Percentiles rank a stretch among this genome's conserved stretches.
Evolutionary conservation across 2,888 invertebrate species (phyloP).

Genomic region (Dastarcus helophoroides): DNA sequence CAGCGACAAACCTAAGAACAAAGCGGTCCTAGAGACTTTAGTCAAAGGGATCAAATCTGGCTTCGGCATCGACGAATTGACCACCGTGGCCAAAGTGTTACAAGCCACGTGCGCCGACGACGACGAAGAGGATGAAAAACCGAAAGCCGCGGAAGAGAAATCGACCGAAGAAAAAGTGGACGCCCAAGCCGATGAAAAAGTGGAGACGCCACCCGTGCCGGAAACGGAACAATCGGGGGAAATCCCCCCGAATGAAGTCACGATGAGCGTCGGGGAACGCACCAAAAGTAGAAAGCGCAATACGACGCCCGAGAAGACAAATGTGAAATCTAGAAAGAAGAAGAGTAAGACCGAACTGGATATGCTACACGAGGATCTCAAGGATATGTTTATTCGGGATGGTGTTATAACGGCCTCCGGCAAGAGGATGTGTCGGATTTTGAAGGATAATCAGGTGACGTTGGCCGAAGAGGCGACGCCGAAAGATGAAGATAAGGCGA

Average conservation of each 20-base stretch:
- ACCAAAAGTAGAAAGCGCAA: slow-evolving; percentile 20
- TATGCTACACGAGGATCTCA: slow-evolving; percentile 55
- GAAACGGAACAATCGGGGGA: slow-evolving; percentile 18
- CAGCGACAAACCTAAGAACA: too few relatives aligned
- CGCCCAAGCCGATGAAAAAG: slow-evolving; percentile 4
- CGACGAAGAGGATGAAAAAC: slow-evolving; percentile 9
- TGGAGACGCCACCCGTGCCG: slow-evolving; percentile 4
- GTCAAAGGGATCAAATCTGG: too few relatives aligned
- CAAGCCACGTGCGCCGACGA: too few relatives aligned
- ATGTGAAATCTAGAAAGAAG: slow-evolving; percentile 7
- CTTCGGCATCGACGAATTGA: too few relatives aligned
- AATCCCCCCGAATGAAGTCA: slow-evolving; percentile 35
- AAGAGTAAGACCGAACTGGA: slow-evolving; percentile 42
- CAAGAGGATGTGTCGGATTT: slow-evolving; percentile 42
- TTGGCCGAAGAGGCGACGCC: slow-evolving; percentile 9
- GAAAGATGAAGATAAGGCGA: neutral
- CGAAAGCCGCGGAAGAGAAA: slow-evolving; percentile 3
- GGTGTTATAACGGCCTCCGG: slow-evolving; percentile 53
- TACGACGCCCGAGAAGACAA: slow-evolving; percentile 1
- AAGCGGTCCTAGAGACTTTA: too few relatives aligned
- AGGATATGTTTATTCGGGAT: slow-evolving; percentile 57
- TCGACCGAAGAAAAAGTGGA: slow-evolving; percentile 1
- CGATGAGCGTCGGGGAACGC: slow-evolving; percentile 20
- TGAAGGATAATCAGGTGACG: slow-evolving; percentile 22
- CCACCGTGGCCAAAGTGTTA: too few relatives aligned